These are phyloP conservation scores for Yponomeuta evonymella DNA, from an alignment of 2,888 invertebrate species.

Conservation along the genomic window DNA sequence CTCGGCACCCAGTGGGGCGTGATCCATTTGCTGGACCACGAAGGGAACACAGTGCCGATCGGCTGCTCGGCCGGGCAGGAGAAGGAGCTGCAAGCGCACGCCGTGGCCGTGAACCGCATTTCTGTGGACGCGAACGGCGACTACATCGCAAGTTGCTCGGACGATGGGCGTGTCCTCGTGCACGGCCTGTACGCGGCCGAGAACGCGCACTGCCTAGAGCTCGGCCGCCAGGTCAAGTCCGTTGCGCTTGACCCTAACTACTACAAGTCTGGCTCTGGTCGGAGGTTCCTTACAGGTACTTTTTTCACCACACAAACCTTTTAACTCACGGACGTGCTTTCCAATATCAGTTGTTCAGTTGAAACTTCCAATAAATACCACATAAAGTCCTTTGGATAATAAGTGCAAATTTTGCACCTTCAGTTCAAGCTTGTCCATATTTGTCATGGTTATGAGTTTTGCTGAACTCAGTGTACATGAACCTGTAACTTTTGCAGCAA, in stretches of 20 bases:
- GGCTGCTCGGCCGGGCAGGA: constrained; percentile 74
- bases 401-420: too few relatives aligned
- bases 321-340: too few relatives aligned
- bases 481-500: too few relatives aligned
- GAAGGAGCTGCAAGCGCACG: constrained; percentile 85
- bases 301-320: too few relatives aligned
- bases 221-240: constrained; percentile 89
- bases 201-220: constrained; percentile 84
- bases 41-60: constrained; percentile 84
- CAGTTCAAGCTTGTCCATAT: too few relatives aligned
- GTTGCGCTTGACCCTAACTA: constrained; percentile 91
- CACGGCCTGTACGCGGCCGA: constrained; percentile 91
- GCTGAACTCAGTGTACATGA: too few relatives aligned
- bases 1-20: constrained; percentile 95
- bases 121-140: constrained; percentile 96
- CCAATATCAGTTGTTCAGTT: too few relatives aligned
- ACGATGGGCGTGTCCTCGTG: constrained; percentile 91
- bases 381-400: too few relatives aligned
- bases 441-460: too few relatives aligned
- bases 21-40: constrained; percentile 93
- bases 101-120: constrained; percentile 95
- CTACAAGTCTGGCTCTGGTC: constrained; percentile 83
- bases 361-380: too few relatives aligned
- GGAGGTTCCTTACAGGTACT: constrained; percentile 85
- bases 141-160: constrained; percentile 93